phyloP scores from a whole-genome alignment of 2,797 vertebrate species.

The Alauda arvensis region DNA sequence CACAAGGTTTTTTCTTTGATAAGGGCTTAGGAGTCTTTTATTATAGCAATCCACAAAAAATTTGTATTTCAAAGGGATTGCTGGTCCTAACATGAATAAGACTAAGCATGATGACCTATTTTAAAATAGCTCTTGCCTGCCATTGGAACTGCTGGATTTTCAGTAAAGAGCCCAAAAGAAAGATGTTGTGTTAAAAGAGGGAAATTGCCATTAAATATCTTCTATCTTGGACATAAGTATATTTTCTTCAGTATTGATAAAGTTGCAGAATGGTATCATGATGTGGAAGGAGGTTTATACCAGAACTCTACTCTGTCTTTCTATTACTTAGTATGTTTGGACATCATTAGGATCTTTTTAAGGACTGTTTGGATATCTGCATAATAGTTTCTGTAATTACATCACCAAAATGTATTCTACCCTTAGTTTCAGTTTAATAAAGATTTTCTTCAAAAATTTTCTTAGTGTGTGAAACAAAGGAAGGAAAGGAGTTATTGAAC shows the following conservation, averaged over 20 bases:
- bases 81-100: neutral
- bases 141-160: neutral
- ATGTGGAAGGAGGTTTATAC: neutral
- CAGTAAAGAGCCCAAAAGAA: neutral
- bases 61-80: neutral
- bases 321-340: neutral
- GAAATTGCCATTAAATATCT: neutral
- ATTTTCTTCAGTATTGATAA: neutral
- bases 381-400: neutral
- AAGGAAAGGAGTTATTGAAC: neutral
- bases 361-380: neutral
- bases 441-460: neutral
- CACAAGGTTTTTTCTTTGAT: neutral
- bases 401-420: neutral
- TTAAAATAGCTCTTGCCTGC: neutral
- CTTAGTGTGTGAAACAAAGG: neutral
- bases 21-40: neutral
- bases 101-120: slow-evolving; percentile 19
- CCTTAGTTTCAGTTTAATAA: neutral
- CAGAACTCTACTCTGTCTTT: neutral
- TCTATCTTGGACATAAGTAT: neutral
- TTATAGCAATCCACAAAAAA: slow-evolving; percentile 16
- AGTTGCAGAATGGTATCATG: neutral
- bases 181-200: neutral
- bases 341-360: neutral